Evolutionary conservation across 2,113 vertebrate species (phyloP), one percentile per base, ranked within the genome.

Genomic region (Callocephalon fimbriatum): DNA sequence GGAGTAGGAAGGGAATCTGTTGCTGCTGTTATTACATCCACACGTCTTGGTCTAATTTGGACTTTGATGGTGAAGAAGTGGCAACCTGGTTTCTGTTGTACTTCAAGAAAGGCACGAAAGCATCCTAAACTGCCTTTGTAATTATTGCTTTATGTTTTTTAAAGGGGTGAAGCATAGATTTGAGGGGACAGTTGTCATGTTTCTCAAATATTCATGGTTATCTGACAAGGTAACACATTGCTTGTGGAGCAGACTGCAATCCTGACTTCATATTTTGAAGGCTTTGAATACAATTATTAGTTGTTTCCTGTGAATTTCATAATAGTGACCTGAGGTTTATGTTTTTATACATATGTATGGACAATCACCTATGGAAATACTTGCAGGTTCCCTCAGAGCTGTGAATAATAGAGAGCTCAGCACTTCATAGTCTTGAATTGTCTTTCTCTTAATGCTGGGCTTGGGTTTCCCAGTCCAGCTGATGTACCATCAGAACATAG

Each of bases 1-100:
- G 73, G 67, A 97, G 91, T 97, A 89, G 80, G 81, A 94, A 94
- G 56, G 58, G 80, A 92, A 95, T 95, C 93, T 94, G 90, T 95
- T 73, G 88, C 95, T 96, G 93, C 93, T 0, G 23, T 93, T 95
- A 67, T 92, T 97, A 96, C 95, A 91, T 96, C 93, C 16, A 19
- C 76, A 37, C 44, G 70, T 88, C 83, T 86, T 90, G 67, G 81
- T 97, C 92, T 93, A 94, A 95, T 97, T 94, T 95, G 79, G 79
- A 62, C 67, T 94, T 93, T 70, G 89, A 94, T 94, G 76, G 53
- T 85, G 61, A 38, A 88, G 72, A 53, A 71, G 71, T 25, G 32
- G 4, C 51, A 63, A 91, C 73, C 59, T 81, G 47, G 3, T 53
- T 90, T 79, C 71, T 40, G 0, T 15, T 51, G 56, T 51, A 14